These are phyloP conservation scores for Solenopsis fugax DNA, from an alignment of 1,140 invertebrate genomes.

Conservation along the genomic window DNA sequence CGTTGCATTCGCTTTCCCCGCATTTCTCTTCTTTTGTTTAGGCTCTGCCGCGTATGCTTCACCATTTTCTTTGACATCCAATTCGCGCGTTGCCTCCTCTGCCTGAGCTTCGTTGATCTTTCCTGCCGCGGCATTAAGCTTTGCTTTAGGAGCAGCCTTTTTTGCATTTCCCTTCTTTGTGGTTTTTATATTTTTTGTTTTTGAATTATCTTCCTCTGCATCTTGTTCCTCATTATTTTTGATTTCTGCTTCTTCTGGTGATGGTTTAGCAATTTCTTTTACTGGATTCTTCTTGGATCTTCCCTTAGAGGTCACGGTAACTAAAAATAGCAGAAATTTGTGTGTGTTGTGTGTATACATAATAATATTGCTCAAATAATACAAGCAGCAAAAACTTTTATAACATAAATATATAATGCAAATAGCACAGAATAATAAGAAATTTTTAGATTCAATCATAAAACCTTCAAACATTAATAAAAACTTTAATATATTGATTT, in stretches of 20 bases:
- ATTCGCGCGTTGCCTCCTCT: background rate
- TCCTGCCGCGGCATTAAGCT: background rate
- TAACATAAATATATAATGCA: background rate
- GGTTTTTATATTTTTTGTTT: slow-evolving; percentile 1
- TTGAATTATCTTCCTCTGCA: background rate
- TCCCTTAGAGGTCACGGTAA: background rate
- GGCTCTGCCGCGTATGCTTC: background rate
- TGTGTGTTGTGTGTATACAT: no score
- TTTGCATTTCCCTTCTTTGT: slow-evolving; percentile 25
- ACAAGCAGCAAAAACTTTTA: background rate
- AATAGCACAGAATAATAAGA: background rate
- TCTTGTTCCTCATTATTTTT: background rate
- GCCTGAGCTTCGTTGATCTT: background rate
- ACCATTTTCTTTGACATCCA: background rate
- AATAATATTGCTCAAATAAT: background rate
- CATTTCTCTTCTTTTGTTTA: slow-evolving; percentile 26
- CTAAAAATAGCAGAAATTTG: slow-evolving; percentile 30
- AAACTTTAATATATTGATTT: background rate
- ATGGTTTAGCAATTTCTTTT: background rate
- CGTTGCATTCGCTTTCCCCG: background rate
- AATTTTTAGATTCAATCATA: background rate
- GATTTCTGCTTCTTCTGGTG: background rate
- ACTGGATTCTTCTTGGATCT: background rate
- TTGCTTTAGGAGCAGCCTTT: background rate
- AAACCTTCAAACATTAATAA: background rate